A percentile compares a stretch with the other conserved stretches of the same genome.
phyloP scores from a whole-genome alignment of 2,797 vertebrate genomes.

The Bucorvus abyssinicus region DNA sequence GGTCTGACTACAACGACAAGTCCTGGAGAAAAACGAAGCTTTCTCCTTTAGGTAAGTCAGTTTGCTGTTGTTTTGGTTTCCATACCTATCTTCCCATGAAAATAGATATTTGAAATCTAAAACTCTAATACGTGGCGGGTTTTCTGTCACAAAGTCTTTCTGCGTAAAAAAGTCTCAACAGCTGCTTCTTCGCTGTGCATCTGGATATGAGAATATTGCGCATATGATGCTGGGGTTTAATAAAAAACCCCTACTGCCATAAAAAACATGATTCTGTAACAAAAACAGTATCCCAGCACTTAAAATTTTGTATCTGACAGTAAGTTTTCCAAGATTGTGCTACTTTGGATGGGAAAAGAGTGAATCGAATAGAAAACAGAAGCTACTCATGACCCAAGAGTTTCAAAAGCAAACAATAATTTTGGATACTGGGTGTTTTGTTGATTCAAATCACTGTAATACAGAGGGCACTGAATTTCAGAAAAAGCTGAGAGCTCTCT shows the following conservation, averaged over 20 bases:
- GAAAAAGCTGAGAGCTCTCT: neutral
- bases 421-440: neutral
- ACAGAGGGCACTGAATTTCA: neutral
- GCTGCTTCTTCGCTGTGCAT: neutral
- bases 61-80: neutral
- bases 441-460: neutral
- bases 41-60: neutral
- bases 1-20: neutral
- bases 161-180: neutral
- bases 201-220: neutral
- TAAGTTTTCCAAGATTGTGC: neutral
- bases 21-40: neutral
- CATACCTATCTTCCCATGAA: neutral
- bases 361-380: neutral
- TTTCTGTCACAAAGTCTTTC: neutral
- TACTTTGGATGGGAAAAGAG: neutral
- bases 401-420: neutral
- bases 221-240: neutral
- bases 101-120: neutral
- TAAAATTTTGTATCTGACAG: neutral
- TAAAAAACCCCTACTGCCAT: neutral
- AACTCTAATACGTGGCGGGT: accelerated
- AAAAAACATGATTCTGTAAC: neutral
- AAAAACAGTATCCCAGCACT: neutral
- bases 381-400: neutral